Evolutionary conservation across 2,113 vertebrate genomes (phyloP), one percentile per base, ranked within the genome.

Genomic region (Myiozetetes cayanensis): DNA sequence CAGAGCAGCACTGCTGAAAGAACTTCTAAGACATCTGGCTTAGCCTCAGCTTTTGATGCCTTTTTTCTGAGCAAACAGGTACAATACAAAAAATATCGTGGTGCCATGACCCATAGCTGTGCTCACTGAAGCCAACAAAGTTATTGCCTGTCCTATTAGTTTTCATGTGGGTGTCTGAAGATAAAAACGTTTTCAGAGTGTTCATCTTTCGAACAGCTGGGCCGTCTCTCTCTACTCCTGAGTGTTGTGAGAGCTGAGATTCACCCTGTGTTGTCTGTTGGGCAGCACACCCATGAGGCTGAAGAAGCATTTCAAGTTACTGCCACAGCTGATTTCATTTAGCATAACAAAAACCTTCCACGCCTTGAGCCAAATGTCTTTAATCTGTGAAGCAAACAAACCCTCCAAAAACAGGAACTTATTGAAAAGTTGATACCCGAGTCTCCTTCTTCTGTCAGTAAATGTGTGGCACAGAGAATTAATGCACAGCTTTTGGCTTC

Each of bases 251-350:
- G 47, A 52, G 80, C 85, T 89, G 77, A 93, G 90, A 31, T 94
- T 86, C 33, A 25, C 89, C 59, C 52, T 0, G 0, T 71, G 82
- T 39, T 91, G 75, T 95, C 67, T 94, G 65, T 55, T 74, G 74
- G 83, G 93, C 90, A 96, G 94, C 93, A 94, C 79, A 93, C 87
- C 90, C 93, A 24, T 84, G 85, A 96, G 87, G 68, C 3, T 92
- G 79, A 74, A 80, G 75, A 56, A 75, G 55, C 85, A 86, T 93
- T 84, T 95, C 72, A 52, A 27, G 86, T 96, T 55, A 19, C 73
- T 88, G 90, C 88, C 71, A 62, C 93, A 96, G 89, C 91, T 97
- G 95, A 95, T 90, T 96, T 92, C 95, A 81, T 71, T 97, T 94
- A 95, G 85, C 82, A 30, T 90, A 93, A 94, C 82, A 95, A 93